phyloP scores from a whole-genome alignment of 2,888 invertebrate species.

The Anarsia innoxiella region DNA sequence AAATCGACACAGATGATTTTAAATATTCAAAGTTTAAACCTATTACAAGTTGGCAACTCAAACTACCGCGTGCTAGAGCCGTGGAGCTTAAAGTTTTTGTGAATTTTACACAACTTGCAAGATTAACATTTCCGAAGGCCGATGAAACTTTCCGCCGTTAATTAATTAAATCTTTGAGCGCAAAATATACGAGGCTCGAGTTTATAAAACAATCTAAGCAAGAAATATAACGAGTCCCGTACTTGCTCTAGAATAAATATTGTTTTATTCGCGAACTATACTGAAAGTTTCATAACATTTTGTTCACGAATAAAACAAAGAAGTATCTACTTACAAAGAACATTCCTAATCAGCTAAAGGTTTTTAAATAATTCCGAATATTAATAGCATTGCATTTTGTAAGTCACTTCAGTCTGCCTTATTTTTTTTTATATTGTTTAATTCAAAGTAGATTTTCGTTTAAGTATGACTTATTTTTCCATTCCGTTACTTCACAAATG shows the following conservation, averaged over 20 bases:
- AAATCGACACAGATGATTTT: conserved; percentile 26
- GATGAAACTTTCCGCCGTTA: conserved; percentile 40
- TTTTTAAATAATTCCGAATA: too few relatives aligned
- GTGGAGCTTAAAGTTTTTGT: conserved; percentile 59
- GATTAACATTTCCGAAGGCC: conserved; percentile 43
- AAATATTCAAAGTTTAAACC: conserved; percentile 56
- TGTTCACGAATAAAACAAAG: too few relatives aligned
- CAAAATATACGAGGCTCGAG: conserved; percentile 19
- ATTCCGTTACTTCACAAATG: too few relatives aligned
- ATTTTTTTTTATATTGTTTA: too few relatives aligned
- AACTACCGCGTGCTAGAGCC: conserved; percentile 43
- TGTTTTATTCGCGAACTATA: not conserved
- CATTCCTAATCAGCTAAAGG: too few relatives aligned
- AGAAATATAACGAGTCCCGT: conserved; percentile 14
- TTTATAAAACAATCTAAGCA: conserved; percentile 19
- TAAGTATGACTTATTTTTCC: too few relatives aligned
- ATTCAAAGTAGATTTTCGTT: too few relatives aligned
- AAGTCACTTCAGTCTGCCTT: too few relatives aligned
- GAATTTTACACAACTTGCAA: conserved; percentile 55
- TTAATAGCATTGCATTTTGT: too few relatives aligned
- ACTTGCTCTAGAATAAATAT: not conserved
- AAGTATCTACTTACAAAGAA: too few relatives aligned
- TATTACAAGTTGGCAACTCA: conserved; percentile 51
- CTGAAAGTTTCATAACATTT: too few relatives aligned
- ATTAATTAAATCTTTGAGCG: conserved; percentile 50